phyloP scores from a whole-genome alignment of 2,888 invertebrate species.

The Dorcus parallelipipedus region DNA sequence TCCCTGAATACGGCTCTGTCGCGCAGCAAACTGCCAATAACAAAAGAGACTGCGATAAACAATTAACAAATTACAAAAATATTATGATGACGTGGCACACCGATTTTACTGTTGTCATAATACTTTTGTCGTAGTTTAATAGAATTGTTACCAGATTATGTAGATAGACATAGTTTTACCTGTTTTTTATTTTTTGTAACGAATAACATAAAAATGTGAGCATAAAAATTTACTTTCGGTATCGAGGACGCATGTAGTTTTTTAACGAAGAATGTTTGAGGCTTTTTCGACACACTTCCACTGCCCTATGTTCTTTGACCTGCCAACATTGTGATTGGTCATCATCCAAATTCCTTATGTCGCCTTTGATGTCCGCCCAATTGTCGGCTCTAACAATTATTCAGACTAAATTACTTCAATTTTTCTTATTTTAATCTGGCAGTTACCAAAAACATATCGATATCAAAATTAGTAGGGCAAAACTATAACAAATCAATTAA shows the following conservation, averaged over 20 bases:
- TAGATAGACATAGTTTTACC: conserved; percentile 46
- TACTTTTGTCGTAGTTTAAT: conserved; percentile 44
- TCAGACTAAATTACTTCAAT: too few relatives aligned
- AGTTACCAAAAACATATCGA: too few relatives aligned
- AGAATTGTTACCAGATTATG: conserved; percentile 40
- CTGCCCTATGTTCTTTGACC: conserved; percentile 22
- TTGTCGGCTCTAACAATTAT: conserved; percentile 15
- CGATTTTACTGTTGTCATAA: conserved; percentile 41
- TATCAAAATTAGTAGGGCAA: too few relatives aligned
- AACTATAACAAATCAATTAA: too few relatives aligned
- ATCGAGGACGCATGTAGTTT: conserved; percentile 35
- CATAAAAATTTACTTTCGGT: background rate
- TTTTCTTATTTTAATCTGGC: too few relatives aligned
- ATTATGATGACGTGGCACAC: conserved; percentile 44
- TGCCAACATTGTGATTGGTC: conserved; percentile 41
- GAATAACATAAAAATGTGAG: conserved; percentile 11
- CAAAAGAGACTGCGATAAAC: conserved; percentile 52
- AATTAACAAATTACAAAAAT: conserved; percentile 49
- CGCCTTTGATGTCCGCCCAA: conserved; percentile 35
- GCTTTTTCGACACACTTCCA: conserved; percentile 30
- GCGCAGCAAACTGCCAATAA: conserved; percentile 4
- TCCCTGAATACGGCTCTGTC: conserved; percentile 9
- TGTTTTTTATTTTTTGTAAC: conserved; percentile 44
- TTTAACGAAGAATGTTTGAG: conserved; percentile 38
- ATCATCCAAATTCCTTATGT: conserved; percentile 50